phyloP scores from a whole-genome alignment of 2,888 invertebrate species.

The Papilio protenor region DNA sequence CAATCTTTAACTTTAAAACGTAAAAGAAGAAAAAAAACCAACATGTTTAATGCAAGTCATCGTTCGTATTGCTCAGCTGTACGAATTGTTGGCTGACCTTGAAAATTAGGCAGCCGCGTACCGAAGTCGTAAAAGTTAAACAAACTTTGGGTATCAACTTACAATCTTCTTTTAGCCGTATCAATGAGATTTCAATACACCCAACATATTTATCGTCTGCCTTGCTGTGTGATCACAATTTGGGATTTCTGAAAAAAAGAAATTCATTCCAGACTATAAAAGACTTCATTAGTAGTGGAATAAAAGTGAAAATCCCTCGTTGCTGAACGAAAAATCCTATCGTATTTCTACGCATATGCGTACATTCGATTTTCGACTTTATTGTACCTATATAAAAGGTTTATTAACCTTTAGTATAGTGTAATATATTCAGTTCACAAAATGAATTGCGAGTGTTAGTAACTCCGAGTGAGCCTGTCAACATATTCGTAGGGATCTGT shows the following conservation, averaged over 20 bases:
- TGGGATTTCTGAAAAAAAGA: conserved; percentile 71
- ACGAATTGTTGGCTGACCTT: conserved; percentile 45
- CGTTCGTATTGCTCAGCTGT: conserved; percentile 6
- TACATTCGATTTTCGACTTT: conserved; percentile 66
- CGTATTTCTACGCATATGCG: conserved; percentile 70
- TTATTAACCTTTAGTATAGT: conserved; percentile 64
- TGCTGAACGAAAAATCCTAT: conserved; percentile 59
- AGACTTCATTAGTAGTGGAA: conserved; percentile 54
- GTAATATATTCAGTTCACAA: conserved; percentile 84
- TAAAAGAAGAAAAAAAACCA: not conserved
- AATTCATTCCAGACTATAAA: conserved; percentile 49
- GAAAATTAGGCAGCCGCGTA: conserved; percentile 44
- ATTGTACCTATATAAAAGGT: conserved; percentile 62
- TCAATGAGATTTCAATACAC: conserved; percentile 76
- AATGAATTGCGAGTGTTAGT: conserved; percentile 84
- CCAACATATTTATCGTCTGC: conserved; percentile 75
- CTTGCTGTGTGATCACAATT: conserved; percentile 76
- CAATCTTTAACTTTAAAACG: not conserved
- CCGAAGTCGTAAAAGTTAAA: conserved; percentile 61
- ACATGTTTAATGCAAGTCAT: conserved; percentile 32
- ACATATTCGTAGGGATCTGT: conserved; percentile 83
- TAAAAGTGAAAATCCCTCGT: conserved; percentile 63
- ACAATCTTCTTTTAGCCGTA: conserved; percentile 73
- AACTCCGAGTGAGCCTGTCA: conserved; percentile 82
- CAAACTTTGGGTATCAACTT: conserved; percentile 70